Evolutionary conservation across 2,888 invertebrate genomes (phyloP), one percentile per base, ranked within the genome.

Genomic region (Marasmarcha lunaedactyla): DNA sequence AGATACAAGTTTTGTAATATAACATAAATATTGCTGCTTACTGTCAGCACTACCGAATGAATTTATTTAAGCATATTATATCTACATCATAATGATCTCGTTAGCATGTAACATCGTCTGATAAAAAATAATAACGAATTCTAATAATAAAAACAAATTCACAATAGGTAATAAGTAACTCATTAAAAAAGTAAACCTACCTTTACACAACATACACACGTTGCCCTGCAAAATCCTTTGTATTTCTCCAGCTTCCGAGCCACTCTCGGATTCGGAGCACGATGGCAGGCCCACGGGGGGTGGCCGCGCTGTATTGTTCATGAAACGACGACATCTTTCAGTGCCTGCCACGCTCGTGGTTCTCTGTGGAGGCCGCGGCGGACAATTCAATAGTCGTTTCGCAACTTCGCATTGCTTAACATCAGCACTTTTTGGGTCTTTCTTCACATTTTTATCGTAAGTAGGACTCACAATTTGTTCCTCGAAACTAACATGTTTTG

Each of bases 171-270:
- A n/a, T n/a, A n/a, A n/a, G n/a, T n/a, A n/a, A n/a, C n/a, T n/a
- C n/a, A n/a, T n/a, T n/a, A n/a, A n/a, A n/a, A n/a, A n/a, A n/a
- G n/a, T n/a, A n/a, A n/a, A n/a, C n/a, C n/a, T n/a, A n/a, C n/a
- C n/a, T n/a, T n/a, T n/a, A n/a, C n/a, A n/a, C n/a, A n/a, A n/a
- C n/a, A n/a, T n/a, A n/a, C n/a, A n/a, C 5, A 48, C 38, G 51
- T 68, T 64, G 48, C 55, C 67, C 47, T 72, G 78, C 55, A 87
- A 67, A 53, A 89, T 90, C 49, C 87, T 79, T 55, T 89, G 89
- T 42, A 90, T 86, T 69, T 91, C 91, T 2, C 89, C 89, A 30
- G 89, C 89, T 60, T 91, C 90, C 33, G 90, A 90, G 15, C 89
- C 90, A 57, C 89, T 89, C 62, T 90, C 90, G 44, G 88, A 89